Base-by-base conservation (phyloP, 2,113 vertebrate genomes). In the Callithrix jacchus region DNA sequence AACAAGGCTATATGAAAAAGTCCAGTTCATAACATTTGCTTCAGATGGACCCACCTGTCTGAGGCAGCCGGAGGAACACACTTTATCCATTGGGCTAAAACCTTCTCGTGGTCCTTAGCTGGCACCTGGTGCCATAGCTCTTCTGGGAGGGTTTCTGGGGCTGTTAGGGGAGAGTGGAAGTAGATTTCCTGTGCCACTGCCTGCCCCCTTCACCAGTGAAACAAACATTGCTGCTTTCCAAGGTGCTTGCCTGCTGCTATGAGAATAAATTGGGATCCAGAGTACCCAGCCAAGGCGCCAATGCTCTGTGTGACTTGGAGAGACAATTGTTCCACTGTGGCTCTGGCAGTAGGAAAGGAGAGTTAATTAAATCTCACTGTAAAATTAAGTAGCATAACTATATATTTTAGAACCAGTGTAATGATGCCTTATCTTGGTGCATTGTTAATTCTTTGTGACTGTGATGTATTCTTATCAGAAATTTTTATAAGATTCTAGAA, bases 1-100 rank as follows among this genome's bases (percentile, higher is more conserved):
- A 95, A 85, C 90, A 96, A 96, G 91, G 52, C 74, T 94, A 2
- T 94, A 49, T 81, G 97, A 92, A 98, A 98, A 97, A 98, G 76
- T 96, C 93, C 90, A 95, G 2, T 74, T 96, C 10, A 8, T 97
- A 61, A 94, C 89, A 97, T 96, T 82, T 94, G 49, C 70, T 96
- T 96, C 47, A 88, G 83, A 83, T 87, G 94, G 93, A 79, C n/a
- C 86, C 83, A 94, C 89, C 84, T 95, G 84, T 88, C 95, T 61
- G 45, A 96, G 77, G 92, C 82, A 91, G 87, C 76, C 5, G 0
- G 52, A 37, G 87, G 82, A 97, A 66, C 80, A 97, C 93, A 97
- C 77, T 94, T 56, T 90, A 87, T 54, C 86, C 61, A 35, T 12
- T 42, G 45, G n/a, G 8, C 89, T 98, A 89, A 97, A 93, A 93